A percentile compares a stretch with the other conserved stretches of the same genome.
phyloP scores from a whole-genome alignment of 2,113 vertebrate species.

The Bungarus multicinctus region DNA sequence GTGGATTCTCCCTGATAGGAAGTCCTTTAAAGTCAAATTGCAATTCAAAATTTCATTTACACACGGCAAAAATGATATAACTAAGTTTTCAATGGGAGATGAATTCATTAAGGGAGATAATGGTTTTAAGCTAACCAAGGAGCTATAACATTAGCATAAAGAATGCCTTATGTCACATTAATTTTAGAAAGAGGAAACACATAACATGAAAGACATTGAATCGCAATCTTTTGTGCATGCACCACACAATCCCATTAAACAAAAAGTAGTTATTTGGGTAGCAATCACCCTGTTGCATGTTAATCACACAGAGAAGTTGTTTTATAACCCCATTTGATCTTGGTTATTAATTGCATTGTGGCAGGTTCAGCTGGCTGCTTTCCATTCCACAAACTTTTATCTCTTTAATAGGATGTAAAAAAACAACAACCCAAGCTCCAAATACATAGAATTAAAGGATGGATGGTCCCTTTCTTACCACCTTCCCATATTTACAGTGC shows the following conservation, averaged over 20 bases:
- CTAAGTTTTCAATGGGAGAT: conserved; percentile 74
- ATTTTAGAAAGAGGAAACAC: conserved; percentile 75
- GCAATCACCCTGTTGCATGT: conserved; percentile 60
- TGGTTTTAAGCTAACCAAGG: conserved; percentile 68
- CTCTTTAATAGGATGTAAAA: conserved; percentile 44
- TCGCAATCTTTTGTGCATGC: conserved; percentile 28
- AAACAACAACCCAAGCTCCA: not conserved
- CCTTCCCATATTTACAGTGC: not conserved
- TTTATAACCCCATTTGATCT: conserved; percentile 58
- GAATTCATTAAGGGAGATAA: conserved; percentile 79
- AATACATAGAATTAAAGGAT: not conserved
- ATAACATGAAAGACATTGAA: conserved; percentile 58
- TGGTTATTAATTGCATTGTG: conserved; percentile 60
- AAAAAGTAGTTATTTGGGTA: conserved; percentile 66
- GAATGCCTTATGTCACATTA: conserved; percentile 70
- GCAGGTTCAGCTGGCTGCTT: conserved; percentile 33
- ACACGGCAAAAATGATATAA: conserved; percentile 75
- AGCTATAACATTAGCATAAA: conserved; percentile 78
- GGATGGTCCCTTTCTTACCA: accelerated
- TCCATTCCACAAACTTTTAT: conserved; percentile 37
- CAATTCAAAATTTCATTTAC: conserved; percentile 76
- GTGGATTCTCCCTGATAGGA: conserved; percentile 63
- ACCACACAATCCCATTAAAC: conserved; percentile 58
- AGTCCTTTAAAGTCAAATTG: conserved; percentile 75
- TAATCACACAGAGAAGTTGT: conserved; percentile 41